Evolutionary conservation across 2,797 vertebrate species (phyloP).

Genomic region (Arctocebus calabarensis): DNA sequence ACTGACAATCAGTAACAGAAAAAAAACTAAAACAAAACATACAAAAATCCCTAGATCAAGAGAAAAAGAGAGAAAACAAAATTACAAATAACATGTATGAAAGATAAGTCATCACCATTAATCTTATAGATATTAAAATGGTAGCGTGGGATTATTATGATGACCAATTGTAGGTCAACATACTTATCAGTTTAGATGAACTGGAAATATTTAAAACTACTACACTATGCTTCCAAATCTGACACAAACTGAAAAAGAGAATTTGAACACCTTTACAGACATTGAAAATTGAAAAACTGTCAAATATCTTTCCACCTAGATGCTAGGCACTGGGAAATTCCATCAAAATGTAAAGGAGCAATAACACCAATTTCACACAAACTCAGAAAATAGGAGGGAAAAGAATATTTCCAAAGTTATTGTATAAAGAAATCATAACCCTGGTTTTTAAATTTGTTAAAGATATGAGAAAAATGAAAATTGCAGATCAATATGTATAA

Average conservation of each 20-base stretch:
- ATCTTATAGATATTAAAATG: neutral
- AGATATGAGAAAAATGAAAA: neutral
- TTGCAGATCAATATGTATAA: neutral
- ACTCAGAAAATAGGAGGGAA: neutral
- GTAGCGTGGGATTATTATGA: neutral
- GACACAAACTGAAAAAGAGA: neutral
- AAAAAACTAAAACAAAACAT: neutral
- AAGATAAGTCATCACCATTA: neutral
- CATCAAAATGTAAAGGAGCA: neutral
- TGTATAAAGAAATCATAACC: neutral
- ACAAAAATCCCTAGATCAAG: neutral
- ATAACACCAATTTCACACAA: neutral
- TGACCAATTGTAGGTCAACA: neutral
- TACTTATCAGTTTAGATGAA: neutral
- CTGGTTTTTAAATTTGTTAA: neutral
- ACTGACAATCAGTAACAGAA: neutral
- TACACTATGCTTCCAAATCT: neutral
- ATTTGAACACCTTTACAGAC: neutral
- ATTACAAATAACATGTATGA: neutral
- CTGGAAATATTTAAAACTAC: neutral
- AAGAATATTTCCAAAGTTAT: neutral
- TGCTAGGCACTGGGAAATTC: neutral
- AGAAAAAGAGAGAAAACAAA: neutral
- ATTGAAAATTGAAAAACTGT: neutral
- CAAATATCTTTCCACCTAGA: neutral